Percentiles rank a stretch among this genome's conserved stretches.
Conservation (phyloP, 2,113 vertebrate genomes). For the Tauraco erythrolophus region DNA sequence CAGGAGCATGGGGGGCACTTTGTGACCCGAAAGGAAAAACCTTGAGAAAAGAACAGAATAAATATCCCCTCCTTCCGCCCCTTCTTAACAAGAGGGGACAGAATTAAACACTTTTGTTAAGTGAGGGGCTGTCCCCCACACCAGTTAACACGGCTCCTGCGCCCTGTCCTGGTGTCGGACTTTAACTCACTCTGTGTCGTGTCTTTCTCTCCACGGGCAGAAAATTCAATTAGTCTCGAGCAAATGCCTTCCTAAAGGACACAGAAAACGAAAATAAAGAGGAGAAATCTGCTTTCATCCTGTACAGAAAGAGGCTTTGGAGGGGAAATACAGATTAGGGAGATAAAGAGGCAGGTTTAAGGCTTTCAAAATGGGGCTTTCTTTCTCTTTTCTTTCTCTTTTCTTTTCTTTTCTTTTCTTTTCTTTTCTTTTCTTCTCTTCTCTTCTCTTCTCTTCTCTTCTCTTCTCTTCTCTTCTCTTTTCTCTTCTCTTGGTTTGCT, state of each 20-base stretch:
- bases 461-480: not conserved
- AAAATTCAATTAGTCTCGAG: slow-evolving; percentile 88
- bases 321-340: slow-evolving; percentile 49
- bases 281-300: slow-evolving; percentile 65
- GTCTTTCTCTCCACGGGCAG: slow-evolving; percentile 75
- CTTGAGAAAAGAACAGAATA: slow-evolving; percentile 71
- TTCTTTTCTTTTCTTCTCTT: not conserved
- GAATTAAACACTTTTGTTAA: slow-evolving; percentile 73
- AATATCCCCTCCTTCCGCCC: slow-evolving; percentile 70
- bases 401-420: too few relatives aligned
- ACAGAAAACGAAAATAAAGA: slow-evolving; percentile 66
- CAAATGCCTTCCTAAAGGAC: slow-evolving; percentile 79
- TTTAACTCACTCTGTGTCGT: slow-evolving; percentile 67
- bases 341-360: slow-evolving; percentile 63
- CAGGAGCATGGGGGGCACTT: slow-evolving; percentile 61
- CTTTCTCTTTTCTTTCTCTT: rapidly evolving
- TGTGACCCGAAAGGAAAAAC: slow-evolving; percentile 75
- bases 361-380: not conserved
- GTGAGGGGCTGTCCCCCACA: slow-evolving; percentile 69
- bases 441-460: too few relatives aligned
- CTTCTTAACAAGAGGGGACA: slow-evolving; percentile 74
- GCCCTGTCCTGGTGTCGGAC: slow-evolving; percentile 57
- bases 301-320: slow-evolving; percentile 42
- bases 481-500: not conserved
- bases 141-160: slow-evolving; percentile 72